A percentile compares a stretch with the other conserved stretches of the same genome.
These are phyloP conservation scores for Oceanites oceanicus DNA, from an alignment of 2,113 vertebrate genomes.

Conservation along the genomic window DNA sequence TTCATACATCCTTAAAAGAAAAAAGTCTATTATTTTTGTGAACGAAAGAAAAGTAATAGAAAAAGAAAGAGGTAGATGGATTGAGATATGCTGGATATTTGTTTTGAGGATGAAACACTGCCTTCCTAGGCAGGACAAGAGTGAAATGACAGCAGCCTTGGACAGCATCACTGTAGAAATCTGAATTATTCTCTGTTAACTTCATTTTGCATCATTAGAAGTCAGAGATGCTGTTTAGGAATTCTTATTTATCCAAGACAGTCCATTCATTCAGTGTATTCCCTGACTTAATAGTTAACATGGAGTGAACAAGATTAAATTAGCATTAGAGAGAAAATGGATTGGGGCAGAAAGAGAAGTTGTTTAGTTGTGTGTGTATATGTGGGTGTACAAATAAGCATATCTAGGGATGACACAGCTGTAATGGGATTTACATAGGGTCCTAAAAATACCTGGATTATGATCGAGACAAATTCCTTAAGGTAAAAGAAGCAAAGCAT, in stretches of 20 bases:
- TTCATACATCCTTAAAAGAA: not conserved
- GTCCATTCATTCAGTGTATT: not conserved
- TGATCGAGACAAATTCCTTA: not conserved
- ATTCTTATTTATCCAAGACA: not conserved
- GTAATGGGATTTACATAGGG: not conserved
- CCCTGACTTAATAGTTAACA: not conserved
- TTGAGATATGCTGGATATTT: not conserved
- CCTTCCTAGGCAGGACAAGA: not conserved
- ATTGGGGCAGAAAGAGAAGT: not conserved
- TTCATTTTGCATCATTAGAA: not conserved
- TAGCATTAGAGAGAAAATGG: not conserved
- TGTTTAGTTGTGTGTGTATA: not conserved
- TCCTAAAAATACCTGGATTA: not conserved
- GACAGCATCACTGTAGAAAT: constrained; percentile 4
- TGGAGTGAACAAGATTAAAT: not conserved
- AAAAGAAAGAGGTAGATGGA: not conserved
- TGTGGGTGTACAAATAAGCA: not conserved
- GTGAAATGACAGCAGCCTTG: not conserved
- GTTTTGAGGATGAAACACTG: not conserved
- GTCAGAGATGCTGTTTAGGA: not conserved
- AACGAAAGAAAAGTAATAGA: not conserved
- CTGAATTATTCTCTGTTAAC: not conserved
- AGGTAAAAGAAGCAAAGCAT: not conserved
- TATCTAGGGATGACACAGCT: not conserved
- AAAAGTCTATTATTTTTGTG: not conserved